Evolutionary conservation across 2,113 vertebrate species (phyloP), one percentile per base, ranked within the genome.

Genomic region (Malaclemys terrapin): DNA sequence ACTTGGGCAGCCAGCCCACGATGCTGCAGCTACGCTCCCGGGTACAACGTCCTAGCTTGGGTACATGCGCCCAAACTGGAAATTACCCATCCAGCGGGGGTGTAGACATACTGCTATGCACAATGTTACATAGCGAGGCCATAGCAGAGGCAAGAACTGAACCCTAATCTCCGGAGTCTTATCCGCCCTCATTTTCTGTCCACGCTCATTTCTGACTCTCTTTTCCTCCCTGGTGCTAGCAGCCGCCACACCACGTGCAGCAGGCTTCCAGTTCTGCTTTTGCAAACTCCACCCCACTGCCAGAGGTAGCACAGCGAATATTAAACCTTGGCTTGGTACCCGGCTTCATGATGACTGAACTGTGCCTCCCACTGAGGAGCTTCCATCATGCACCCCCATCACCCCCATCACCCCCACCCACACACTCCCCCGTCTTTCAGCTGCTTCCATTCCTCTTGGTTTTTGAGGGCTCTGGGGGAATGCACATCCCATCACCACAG

Each of bases 401-500:
- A 17, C 65, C 17, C 83, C 27, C n/a, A 27, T 38, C 54, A 12
- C 65, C 8, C 83, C 27, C n/a, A 27, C 11, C 27, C 27, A 35
- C 35, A 29, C 78, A 27, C 56, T 50, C 82, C 81, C 29, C 56
- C 2, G 8, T 59, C 82, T 42, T 47, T 19, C 62, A 11, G 38
- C 22, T 38, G 49, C 49, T 25, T 84, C 25, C 50, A 13, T 3
- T 42, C 11, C 62, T 20, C 0, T 0, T 8, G 27, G 56, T 49
- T 82, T 35, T 54, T 20, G 11, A 47, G 65, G 59, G 24, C 38
- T 12, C 5, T 1, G 2, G 49, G 42, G 38, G 62, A 29, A 16
- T 10, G 12, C 3, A 0, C 3, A 2, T n/a, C 6, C 0, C 69
- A 65, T 72, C 38, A 27, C 78, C 25, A 31, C 62, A 4, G 16